phyloP scores from a whole-genome alignment of 1,140 invertebrate genomes.

The Temnothorax longispinosus region DNA sequence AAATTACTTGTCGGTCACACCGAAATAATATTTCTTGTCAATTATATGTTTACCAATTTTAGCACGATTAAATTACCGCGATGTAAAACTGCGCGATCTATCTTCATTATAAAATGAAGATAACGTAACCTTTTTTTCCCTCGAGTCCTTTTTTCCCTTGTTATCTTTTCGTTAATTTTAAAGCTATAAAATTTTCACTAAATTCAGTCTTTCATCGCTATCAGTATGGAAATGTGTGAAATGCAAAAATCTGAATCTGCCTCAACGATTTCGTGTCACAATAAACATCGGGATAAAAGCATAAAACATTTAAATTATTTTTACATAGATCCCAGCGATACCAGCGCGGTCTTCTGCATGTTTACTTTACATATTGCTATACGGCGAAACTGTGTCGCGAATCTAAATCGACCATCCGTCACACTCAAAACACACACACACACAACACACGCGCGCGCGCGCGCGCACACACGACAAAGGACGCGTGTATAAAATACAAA shows the following conservation, averaged over 20 bases:
- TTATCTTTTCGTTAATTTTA: neutral
- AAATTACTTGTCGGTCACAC: neutral
- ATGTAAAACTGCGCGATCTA: neutral
- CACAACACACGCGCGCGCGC: neutral
- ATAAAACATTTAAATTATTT: constrained; percentile 25
- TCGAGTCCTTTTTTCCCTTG: no score
- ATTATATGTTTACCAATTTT: neutral
- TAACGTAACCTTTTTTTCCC: neutral
- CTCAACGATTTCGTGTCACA: neutral
- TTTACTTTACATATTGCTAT: constrained; percentile 14
- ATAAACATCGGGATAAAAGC: neutral
- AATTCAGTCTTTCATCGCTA: neutral
- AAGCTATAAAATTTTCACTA: neutral
- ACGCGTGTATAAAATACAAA: constrained; percentile 15
- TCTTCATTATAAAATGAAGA: neutral
- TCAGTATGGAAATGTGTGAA: neutral
- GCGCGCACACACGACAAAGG: neutral
- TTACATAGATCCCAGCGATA: constrained; percentile 8
- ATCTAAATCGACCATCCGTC: constrained; percentile 28
- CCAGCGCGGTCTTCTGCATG: neutral
- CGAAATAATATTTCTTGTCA: neutral
- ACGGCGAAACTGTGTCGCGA: constrained; percentile 6
- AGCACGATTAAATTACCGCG: neutral
- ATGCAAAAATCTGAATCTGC: constrained; percentile 5
- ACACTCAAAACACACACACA: neutral